Percentiles rank a stretch among this genome's conserved stretches.
phyloP scores from a whole-genome alignment of 2,113 vertebrate genomes.

The Ptychochromis oligacanthus region DNA sequence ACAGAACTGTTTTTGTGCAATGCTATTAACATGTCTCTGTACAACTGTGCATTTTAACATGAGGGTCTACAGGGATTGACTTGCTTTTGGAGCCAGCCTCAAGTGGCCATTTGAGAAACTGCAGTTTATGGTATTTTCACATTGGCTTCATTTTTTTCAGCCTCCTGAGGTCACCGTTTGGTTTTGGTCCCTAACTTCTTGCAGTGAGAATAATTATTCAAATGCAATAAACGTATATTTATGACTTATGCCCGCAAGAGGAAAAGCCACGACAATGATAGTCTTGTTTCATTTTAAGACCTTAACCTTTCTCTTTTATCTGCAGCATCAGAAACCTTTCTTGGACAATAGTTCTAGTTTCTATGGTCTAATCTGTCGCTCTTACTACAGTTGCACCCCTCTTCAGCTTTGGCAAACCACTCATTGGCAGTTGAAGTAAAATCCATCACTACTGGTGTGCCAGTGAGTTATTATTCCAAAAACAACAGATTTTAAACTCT shows the following conservation, averaged over 20 bases:
- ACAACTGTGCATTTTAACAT: not conserved
- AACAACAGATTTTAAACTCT: not conserved
- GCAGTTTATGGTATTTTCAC: not conserved
- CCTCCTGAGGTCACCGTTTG: no score
- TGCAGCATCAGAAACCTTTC: not conserved
- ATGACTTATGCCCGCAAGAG: not conserved
- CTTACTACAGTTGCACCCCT: not conserved
- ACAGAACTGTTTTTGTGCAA: not conserved
- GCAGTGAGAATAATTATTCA: not conserved
- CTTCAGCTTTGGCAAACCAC: no score
- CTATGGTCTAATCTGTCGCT: not conserved
- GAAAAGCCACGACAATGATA: not conserved
- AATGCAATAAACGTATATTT: constrained; percentile 1
- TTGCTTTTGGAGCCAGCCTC: not conserved
- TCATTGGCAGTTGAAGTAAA: not conserved
- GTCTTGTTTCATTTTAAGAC: not conserved
- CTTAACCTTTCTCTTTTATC: not conserved
- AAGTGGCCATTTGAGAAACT: not conserved
- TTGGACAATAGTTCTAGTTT: not conserved
- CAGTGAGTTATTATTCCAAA: no score
- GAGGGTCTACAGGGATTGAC: not conserved
- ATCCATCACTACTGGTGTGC: not conserved
- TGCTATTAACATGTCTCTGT: not conserved
- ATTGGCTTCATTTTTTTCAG: not conserved
- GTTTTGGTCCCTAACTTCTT: no score